These are phyloP conservation scores for Abrostola tripartita DNA, from an alignment of 2,888 invertebrate species.

Conservation along the genomic window DNA sequence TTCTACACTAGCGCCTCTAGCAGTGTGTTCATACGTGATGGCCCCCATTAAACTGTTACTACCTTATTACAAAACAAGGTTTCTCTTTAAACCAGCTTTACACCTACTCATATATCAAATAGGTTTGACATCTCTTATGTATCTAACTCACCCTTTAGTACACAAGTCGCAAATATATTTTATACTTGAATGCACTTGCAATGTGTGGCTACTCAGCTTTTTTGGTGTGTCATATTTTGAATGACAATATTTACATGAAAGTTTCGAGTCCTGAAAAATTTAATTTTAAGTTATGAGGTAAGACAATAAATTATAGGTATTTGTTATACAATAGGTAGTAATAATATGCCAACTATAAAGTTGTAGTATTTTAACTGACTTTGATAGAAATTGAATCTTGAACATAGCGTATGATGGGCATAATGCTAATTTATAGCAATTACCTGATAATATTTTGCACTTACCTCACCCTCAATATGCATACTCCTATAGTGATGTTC, in stretches of 20 bases:
- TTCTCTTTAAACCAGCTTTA: no score
- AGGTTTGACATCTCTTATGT: background rate
- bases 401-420: no score
- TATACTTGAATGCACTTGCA: conserved; percentile 54
- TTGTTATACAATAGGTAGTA: no score
- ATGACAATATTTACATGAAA: conserved; percentile 66
- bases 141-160: conserved; percentile 68
- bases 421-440: no score
- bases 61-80: no score
- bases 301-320: no score
- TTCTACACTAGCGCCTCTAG: no score
- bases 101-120: no score
- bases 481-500: conserved; percentile 70
- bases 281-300: background rate
- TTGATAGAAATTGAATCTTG: no score
- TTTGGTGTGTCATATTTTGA: conserved; percentile 53
- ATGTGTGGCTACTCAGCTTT: conserved; percentile 61
- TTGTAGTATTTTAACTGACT: background rate
- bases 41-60: no score
- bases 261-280: conserved; percentile 59
- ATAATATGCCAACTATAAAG: no score
- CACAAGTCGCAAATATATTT: conserved; percentile 70
- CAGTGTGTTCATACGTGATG: no score
- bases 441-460: conserved; percentile 20
- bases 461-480: conserved; percentile 68